Conservation (phyloP, 2,888 invertebrate genomes). For the Papilio elwesi region DNA sequence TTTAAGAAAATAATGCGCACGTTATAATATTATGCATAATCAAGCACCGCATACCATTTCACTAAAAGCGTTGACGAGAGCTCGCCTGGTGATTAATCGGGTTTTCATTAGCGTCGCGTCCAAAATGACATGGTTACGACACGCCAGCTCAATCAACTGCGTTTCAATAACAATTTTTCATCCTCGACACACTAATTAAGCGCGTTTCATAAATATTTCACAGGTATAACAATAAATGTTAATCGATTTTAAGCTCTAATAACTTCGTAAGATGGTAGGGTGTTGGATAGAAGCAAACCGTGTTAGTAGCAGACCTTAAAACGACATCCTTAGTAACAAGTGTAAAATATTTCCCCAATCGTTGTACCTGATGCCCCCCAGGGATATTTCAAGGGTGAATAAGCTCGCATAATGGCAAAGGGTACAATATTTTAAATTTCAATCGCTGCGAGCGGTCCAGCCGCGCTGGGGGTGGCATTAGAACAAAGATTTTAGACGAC, state of each 20-base stretch:
- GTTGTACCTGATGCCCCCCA: constrained; percentile 82
- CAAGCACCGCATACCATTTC: constrained; percentile 63
- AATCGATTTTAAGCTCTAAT: constrained; percentile 58
- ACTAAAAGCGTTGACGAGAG: constrained; percentile 62
- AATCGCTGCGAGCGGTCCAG: constrained; percentile 83
- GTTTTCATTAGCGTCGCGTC: constrained; percentile 78
- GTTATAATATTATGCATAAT: constrained; percentile 61
- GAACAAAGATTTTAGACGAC: constrained; percentile 79
- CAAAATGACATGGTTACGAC: constrained; percentile 83
- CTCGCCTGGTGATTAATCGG: constrained; percentile 71
- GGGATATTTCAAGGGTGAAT: constrained; percentile 86
- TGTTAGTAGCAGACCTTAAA: constrained; percentile 69
- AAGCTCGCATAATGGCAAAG: constrained; percentile 85
- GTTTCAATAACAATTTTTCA: constrained; percentile 84
- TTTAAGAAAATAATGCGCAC: constrained; percentile 46
- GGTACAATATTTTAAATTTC: constrained; percentile 85
- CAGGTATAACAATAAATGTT: constrained; percentile 47
- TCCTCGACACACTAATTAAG: constrained; percentile 83
- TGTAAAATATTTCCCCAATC: constrained; percentile 85
- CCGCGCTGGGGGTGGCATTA: constrained; percentile 65
- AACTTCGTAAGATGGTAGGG: constrained; percentile 49
- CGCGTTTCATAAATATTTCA: constrained; percentile 80
- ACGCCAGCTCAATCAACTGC: constrained; percentile 80
- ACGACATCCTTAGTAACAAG: constrained; percentile 83
- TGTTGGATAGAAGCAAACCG: constrained; percentile 52